Base-by-base conservation (phyloP, 2,797 vertebrate species). In the Neosilurus mollespiculum region DNA sequence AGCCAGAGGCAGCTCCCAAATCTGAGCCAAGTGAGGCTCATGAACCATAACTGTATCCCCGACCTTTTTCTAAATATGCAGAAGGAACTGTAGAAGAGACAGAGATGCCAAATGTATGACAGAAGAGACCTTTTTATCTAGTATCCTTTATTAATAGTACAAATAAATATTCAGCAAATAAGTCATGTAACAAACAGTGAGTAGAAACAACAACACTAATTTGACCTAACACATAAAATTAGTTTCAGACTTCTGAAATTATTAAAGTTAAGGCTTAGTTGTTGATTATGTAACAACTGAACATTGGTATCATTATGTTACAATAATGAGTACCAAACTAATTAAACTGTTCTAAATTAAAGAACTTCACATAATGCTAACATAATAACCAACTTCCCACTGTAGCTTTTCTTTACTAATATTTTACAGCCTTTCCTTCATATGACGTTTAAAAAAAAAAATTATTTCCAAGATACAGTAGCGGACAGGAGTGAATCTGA, bases 81-180 rank as follows among this genome's bases (percentile, higher is more conserved):
- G 43, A 43, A 43, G 8, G 4, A 43, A 43, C 43, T 43, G 43
- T 43, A 43, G 43, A 43, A 43, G 4, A 43, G 43, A 43, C 43
- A 8, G 43, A 43, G 43, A 43, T 43, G 43, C 43, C 43, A 43
- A 43, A 43, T 43, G 1, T 10, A n/a, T 26, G 64, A 83, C 3
- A 71, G 43, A 18, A 56, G 37, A 79, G 1, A 16, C 2, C 8
- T 0, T 24, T 78, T 65, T 85, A 81, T 54, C 64, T 75, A 84
- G 87, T 81, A 26, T 82, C 7, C 81, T 88, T 89, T 83, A 89
- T 87, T 85, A 84, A 81, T 71, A 87, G 84, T 86, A 83, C 87
- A 88, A 91, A 89, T 90, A 87, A 87, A 90, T 86, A 83, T 81
- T 61, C 43, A 70, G 78, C 43, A 76, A 73, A 86, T 85, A 26